phyloP scores from a whole-genome alignment of 2,888 invertebrate species.

The Scaptomyza reducta region DNA sequence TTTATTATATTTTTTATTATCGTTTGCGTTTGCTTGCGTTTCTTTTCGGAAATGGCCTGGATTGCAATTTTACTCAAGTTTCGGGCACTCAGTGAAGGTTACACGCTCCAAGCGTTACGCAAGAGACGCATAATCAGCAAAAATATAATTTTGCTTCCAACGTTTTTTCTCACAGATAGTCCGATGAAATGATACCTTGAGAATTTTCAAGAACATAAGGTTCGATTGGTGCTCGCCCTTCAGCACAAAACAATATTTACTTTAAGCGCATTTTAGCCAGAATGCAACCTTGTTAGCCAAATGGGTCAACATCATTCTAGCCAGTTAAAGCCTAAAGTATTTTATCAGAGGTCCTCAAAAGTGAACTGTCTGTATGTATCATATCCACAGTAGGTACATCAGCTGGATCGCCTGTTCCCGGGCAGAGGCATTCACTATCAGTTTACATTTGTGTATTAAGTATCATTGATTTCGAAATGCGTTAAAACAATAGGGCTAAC shows the following conservation, averaged over 20 bases:
- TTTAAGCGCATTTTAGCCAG: background rate
- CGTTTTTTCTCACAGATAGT: too few species aligned
- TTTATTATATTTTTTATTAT: background rate
- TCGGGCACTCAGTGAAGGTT: constrained; percentile 21
- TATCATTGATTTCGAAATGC: too few species aligned
- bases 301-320: constrained; percentile 1
- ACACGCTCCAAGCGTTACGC: constrained; percentile 14
- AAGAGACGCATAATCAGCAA: constrained; percentile 29
- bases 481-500: too few species aligned
- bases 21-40: background rate
- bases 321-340: background rate
- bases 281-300: constrained; percentile 1
- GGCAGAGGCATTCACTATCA: too few species aligned
- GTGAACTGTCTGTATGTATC: too few species aligned
- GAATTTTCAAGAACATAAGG: too few species aligned
- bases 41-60: constrained; percentile 29
- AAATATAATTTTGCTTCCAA: background rate
- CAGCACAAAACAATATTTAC: constrained; percentile 5
- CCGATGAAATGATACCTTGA: too few species aligned
- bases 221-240: background rate
- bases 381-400: too few species aligned
- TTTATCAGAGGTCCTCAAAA: too few species aligned
- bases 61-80: constrained; percentile 18
- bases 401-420: too few species aligned
- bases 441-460: too few species aligned